Evolutionary conservation across 2,888 invertebrate genomes (phyloP).

Genomic region (Apodemia zela): DNA sequence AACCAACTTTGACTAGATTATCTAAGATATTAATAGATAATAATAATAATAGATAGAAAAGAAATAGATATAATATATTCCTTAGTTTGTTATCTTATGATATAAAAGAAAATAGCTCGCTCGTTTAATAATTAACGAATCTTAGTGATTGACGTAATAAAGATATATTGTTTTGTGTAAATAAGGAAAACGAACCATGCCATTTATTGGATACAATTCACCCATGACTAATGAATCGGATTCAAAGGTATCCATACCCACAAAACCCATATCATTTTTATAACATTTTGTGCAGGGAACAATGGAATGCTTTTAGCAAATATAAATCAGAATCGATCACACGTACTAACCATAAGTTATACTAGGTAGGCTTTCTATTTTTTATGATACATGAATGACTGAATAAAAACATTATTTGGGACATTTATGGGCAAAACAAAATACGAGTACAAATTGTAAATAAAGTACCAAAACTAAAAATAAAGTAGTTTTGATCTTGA

Average conservation of each 20-base stretch:
- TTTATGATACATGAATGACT: neutral
- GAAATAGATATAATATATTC: no score
- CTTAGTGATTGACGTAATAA: no score
- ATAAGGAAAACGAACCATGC: slow-evolving; percentile 3
- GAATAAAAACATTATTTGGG: neutral
- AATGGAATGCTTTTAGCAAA: slow-evolving; percentile 12
- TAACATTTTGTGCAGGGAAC: neutral
- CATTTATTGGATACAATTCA: slow-evolving; percentile 19
- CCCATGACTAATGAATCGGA: slow-evolving; percentile 20
- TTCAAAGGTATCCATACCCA: slow-evolving; percentile 20
- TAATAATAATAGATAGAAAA: no score
- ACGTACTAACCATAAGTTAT: neutral
- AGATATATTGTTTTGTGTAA: neutral
- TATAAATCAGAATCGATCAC: neutral
- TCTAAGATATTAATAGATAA: no score
- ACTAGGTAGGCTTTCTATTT: neutral
- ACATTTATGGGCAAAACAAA: neutral
- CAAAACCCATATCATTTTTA: neutral
- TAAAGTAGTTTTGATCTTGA: no score
- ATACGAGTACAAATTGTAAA: no score
- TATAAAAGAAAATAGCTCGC: no score
- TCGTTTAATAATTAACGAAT: no score
- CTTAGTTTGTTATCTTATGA: no score
- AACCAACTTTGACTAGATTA: no score
- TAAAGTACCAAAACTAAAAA: no score